Evolutionary conservation across 2,888 invertebrate genomes (phyloP), one percentile per base, ranked within the genome.

Genomic region (Ochlodes sylvanus): DNA sequence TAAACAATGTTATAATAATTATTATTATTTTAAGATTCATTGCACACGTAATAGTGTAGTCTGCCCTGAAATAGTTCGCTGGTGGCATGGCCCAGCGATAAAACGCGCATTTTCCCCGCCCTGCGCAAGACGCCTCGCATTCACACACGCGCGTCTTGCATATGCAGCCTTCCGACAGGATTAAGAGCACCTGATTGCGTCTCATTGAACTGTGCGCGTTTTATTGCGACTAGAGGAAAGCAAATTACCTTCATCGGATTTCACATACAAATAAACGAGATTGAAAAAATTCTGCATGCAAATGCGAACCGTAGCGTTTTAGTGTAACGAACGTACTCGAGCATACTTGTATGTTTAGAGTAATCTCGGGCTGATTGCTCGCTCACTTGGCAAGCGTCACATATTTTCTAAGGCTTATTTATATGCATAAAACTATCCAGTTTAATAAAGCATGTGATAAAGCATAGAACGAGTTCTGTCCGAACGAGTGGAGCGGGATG

Each of bases 121-220:
- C 68, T 72, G 73, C 75, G 74, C 70, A 78, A 72, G 73, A 75
- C 70, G 84, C 75, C 74, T 74, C 73, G 66, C 75, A 61, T 66
- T 55, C 60, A 61, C 14, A 60, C 66, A 67, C 60, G 66, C 66
- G 50, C 61, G 73, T 69, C 77, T 73, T 76, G 70, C 72, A 71
- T 72, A 69, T 70, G 68, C 70, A 68, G 61, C 41, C 58, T 71
- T 27, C 61, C 65, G 50, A 69, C 55, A 64, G 70, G 86, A 87
- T 88, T 84, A 86, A 85, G 80, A 86, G 86, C 90, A 91, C 91
- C 91, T 91, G 91, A 91, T 91, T 91, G 90, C 89, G 86, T 76
- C 86, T 87, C 86, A 88, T 88, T 85, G 87, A 82, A 79, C 80
- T 72, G 71, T 78, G 63, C 50, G 57, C 69, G 66, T 86, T 86